Percentiles rank a stretch among this genome's conserved stretches.
phyloP scores from a whole-genome alignment of 2,797 vertebrate species.

The Artibeus jamaicensis region DNA sequence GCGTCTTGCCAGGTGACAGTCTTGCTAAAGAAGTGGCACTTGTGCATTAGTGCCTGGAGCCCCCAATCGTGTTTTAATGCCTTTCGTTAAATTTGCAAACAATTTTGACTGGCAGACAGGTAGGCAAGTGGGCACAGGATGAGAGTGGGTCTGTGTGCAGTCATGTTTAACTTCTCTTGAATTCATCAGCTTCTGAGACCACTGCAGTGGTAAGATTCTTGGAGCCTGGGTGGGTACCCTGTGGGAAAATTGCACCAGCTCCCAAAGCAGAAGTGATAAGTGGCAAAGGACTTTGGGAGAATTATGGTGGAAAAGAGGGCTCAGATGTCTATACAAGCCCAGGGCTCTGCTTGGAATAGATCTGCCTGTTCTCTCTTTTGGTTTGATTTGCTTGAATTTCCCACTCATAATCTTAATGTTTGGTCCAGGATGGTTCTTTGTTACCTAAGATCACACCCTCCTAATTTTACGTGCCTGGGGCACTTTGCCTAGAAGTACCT shows the following conservation, averaged over 20 bases:
- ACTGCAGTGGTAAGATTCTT: not conserved
- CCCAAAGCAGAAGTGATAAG: no score
- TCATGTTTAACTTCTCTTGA: not conserved
- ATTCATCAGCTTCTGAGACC: not conserved
- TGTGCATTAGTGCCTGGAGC: not conserved
- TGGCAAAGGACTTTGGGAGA: not conserved
- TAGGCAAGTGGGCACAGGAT: fast-evolving
- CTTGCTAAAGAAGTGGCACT: not conserved
- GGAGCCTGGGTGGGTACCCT: no score
- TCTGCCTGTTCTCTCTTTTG: fast-evolving
- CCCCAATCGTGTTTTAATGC: fast-evolving
- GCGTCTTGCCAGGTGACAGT: not conserved
- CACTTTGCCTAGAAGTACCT: not conserved
- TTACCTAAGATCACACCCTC: not conserved
- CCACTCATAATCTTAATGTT: no score
- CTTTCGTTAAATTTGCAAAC: not conserved
- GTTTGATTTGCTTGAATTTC: not conserved
- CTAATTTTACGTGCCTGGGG: not conserved
- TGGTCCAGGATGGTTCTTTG: not conserved
- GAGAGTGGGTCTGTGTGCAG: fast-evolving
- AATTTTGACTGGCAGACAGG: not conserved
- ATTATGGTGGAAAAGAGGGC: not conserved
- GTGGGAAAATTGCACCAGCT: no score
- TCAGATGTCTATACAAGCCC: fast-evolving
- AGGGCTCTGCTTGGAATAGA: not conserved